These are phyloP conservation scores for Dolomedes plantarius DNA, from an alignment of 2,888 invertebrate genomes.

Conservation along the genomic window DNA sequence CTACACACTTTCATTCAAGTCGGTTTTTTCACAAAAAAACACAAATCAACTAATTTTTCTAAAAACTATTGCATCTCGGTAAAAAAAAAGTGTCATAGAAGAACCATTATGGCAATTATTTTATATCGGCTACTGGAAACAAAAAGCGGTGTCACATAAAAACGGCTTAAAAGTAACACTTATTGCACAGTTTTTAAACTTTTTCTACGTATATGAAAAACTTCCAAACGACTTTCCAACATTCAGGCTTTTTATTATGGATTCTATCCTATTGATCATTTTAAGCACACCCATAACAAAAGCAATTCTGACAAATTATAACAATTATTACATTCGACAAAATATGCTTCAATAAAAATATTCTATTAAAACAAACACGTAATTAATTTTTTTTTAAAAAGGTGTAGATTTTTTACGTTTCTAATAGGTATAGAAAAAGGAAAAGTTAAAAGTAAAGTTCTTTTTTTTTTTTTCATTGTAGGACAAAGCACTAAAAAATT, in stretches of 20 bases:
- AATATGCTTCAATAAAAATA: not conserved
- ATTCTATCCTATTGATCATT: not conserved
- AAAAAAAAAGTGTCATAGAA: not conserved
- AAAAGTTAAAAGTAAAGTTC: too few species aligned
- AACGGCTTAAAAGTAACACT: not conserved
- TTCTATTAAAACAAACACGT: not conserved
- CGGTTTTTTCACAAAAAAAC: not conserved
- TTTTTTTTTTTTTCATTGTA: too few species aligned
- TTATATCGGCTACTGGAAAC: conserved; percentile 9
- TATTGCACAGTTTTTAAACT: not conserved
- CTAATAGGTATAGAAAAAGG: too few species aligned
- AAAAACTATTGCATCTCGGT: not conserved
- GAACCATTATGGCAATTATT: conserved; percentile 35
- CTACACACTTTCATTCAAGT: conserved; percentile 27
- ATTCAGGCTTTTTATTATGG: not conserved
- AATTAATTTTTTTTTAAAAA: too few species aligned
- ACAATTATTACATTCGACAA: not conserved
- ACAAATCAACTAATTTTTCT: conserved; percentile 6
- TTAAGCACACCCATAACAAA: not conserved
- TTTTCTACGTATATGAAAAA: not conserved
- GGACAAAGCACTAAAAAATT: too few species aligned
- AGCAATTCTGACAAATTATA: not conserved
- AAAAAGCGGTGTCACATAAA: not conserved
- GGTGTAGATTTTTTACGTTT: too few species aligned
- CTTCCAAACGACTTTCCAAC: not conserved